Evolutionary conservation across 2,797 vertebrate genomes (phyloP), one percentile per base, ranked within the genome.

Genomic region (Sandelia bainsii): DNA sequence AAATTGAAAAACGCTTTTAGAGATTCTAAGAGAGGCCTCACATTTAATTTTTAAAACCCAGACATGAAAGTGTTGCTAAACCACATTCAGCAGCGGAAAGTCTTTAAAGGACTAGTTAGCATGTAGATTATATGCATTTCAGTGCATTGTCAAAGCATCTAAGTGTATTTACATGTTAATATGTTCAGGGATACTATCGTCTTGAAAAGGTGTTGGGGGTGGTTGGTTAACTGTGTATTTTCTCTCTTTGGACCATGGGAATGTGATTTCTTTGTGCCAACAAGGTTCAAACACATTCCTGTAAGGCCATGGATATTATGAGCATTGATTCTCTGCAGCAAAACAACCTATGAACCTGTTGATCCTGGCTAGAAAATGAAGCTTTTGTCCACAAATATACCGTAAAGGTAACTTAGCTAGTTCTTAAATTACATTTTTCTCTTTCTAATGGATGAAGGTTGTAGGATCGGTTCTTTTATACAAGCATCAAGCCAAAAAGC

Each of bases 151-250:
- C 81, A 89, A 86, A 92, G 87, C 87, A 88, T 92, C 89, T 77
- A 91, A 88, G 92, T 92, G 92, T 94, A 95, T 95, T 94, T 94
- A 92, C 93, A 95, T 95, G 93, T 93, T 92, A 94, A 94, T 94
- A 93, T 93, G 91, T 79, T 80, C 84, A 88, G 90, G 87, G 88
- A 92, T 87, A 89, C 85, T 66, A 85, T 80, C 77, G 83, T 84
- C 85, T 83, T 94, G 90, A 93, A 92, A 93, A 90, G 91, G 89
- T 92, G 69, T 81, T 76, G 84, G 91, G 91, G 74, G 85, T 80
- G 82, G 80, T 77, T 89, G 83, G 84, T 90, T 90, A 89, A 91
- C 90, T 77, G 77, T 81, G 90, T 82, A 64, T 85, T 90, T 91
- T 91, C 85, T 86, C 84, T 87, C 82, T 45, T 45, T 89, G 80